Conservation (phyloP, 2,888 invertebrate genomes). For the Metopia argyrocephala region DNA sequence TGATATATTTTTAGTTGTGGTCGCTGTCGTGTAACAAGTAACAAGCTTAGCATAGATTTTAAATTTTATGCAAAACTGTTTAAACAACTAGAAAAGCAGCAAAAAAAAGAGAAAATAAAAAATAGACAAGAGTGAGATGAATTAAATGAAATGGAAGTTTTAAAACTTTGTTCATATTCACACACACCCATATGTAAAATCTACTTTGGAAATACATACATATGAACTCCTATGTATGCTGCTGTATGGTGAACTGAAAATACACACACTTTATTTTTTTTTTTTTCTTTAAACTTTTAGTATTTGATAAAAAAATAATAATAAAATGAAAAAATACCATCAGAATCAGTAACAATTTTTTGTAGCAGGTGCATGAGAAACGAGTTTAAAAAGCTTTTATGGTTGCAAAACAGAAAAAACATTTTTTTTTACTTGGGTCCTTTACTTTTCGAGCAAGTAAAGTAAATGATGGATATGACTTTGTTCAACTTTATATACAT, state of each 20-base stretch:
- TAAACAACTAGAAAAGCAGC: not conserved
- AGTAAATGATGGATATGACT: constrained; percentile 11
- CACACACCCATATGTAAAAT: not conserved
- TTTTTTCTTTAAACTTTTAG: not conserved
- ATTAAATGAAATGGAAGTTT: not conserved
- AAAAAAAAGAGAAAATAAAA: not conserved
- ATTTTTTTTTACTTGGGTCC: too few species aligned
- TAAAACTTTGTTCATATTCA: not conserved
- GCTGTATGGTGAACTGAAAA: too few species aligned
- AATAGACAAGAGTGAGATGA: not conserved
- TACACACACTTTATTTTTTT: too few species aligned
- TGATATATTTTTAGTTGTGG: not conserved
- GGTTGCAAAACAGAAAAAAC: too few species aligned
- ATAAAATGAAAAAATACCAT: not conserved
- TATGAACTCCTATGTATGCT: not conserved
- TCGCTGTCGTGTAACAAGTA: not conserved
- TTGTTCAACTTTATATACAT: not conserved
- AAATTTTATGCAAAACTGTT: not conserved
- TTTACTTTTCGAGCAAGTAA: too few species aligned
- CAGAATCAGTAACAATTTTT: not conserved
- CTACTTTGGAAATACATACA: too few species aligned
- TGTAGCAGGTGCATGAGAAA: not conserved
- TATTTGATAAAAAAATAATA: not conserved
- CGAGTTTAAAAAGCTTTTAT: not conserved
- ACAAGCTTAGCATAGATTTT: not conserved